Base-by-base conservation (phyloP, 2,113 vertebrate genomes). In the Trachemys scripta region DNA sequence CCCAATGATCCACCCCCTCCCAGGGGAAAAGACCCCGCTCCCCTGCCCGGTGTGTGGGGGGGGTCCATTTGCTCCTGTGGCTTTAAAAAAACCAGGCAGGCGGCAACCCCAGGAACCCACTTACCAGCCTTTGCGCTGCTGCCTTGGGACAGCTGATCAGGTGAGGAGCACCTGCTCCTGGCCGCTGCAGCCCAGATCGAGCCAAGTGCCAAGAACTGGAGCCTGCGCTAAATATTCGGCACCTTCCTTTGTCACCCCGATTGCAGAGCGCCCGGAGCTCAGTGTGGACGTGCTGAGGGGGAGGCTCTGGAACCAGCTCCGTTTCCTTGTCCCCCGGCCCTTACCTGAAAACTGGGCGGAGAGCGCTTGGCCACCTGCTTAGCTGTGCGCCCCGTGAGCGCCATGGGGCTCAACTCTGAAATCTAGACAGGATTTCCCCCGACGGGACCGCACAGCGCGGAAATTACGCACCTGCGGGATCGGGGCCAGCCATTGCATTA, bases 141-240 rank as follows among this genome's bases (percentile, higher is more conserved):
- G 90, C 54, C 10, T 1, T 2, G 5, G 13, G 45, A 89, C 57
- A 10, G 50, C 3, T 79, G 92, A 82, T 96, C 96, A 97, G 95
- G 95, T 96, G 96, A 86, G 69, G 53, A 80, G 91, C 95, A 96
- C 94, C 96, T 97, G 96, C 92, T 90, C 92, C 84, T 89, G 4
- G 1, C 11, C 10, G 65, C 89, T 38, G 2, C 54, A 56, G 57
- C 75, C 27, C 10, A 10, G 80, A 6, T 49, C 10, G 3, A 35
- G 38, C 10, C 25, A 12, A 29, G 13, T 54, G 72, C 25, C 22
- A 27, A n/a, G 54, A n/a, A 9, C 35, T n/a, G 56, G 12, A 42
- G 6, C 4, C 31, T 29, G 8, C 6, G 14, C 20, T 12, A 9
- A 5, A 4, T 29, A 72, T 11, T 24, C 22, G 13, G 29, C 19